Evolutionary conservation across 1,140 invertebrate genomes (phyloP).

Genomic region (Trypoxylus dichotomus): DNA sequence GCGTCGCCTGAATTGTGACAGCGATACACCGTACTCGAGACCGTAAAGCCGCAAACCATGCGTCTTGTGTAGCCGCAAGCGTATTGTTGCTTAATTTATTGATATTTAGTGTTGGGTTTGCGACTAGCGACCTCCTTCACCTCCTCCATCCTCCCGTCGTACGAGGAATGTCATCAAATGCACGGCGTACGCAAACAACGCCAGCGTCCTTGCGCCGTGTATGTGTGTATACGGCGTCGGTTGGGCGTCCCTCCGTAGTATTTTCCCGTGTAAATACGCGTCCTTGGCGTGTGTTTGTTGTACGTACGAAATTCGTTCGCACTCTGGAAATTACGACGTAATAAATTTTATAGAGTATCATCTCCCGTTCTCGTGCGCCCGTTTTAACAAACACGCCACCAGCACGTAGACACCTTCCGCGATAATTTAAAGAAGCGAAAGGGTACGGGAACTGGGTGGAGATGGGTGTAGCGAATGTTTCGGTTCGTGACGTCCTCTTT

Average conservation of each 20-base stretch:
- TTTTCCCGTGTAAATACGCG: background rate
- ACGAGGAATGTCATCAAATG: slow-evolving; percentile 35
- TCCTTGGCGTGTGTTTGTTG: background rate
- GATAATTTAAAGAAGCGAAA: too few species aligned
- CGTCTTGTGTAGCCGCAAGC: slow-evolving; percentile 38
- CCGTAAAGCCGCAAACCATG: slow-evolving; percentile 36
- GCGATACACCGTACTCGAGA: slow-evolving; percentile 19
- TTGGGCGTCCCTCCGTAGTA: background rate
- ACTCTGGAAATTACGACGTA: slow-evolving; percentile 4
- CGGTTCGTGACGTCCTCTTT: too few species aligned
- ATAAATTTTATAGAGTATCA: slow-evolving; percentile 2
- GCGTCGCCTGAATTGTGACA: slow-evolving; percentile 20
- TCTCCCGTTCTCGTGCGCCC: background rate
- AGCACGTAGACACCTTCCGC: too few species aligned
- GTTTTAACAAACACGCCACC: background rate
- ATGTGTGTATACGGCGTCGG: background rate
- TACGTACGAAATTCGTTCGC: slow-evolving; percentile 1
- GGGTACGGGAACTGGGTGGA: too few species aligned
- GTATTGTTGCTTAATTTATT: slow-evolving; percentile 43
- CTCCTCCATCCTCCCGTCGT: background rate
- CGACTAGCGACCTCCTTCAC: background rate
- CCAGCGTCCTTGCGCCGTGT: too few species aligned
- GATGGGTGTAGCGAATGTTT: too few species aligned
- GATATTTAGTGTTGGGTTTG: slow-evolving; percentile 41
- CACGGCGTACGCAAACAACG: background rate